Base-by-base conservation (phyloP, 2,888 invertebrate species). In the Cristatella mucedo region DNA sequence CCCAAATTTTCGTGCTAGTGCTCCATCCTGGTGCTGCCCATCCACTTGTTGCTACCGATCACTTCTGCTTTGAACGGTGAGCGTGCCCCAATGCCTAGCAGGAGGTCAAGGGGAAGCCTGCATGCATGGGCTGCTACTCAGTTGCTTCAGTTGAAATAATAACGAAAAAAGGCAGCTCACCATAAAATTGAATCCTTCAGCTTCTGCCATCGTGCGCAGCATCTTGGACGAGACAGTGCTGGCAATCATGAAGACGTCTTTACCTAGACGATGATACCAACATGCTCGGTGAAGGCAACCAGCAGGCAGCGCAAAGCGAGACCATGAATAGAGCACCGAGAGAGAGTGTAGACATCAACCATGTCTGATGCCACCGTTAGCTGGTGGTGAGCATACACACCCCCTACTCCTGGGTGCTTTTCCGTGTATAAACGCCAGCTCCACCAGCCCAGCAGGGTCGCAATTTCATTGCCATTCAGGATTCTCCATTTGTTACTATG, bases 161-260 rank as follows among this genome's bases (percentile, higher is more conserved):
- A n/a, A n/a, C n/a, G n/a, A n/a, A 11, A 11, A 13, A 32, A n/a
- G 18, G 29, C 7, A 19, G 46, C 57, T 48, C 56, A 75, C 76
- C 57, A 71, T 70, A 57, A 73, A 76, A 45, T 76, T 73, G 42
- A 80, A 80, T 3, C 83, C 89, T 57, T 83, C 81, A 1, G 71
- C 73, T 33, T 73, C 69, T 0, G 82, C 78, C 60, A 99, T 81
- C 1, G 86, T 76, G 21, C 74, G 69, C 33, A 95, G 69, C 61
- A 97, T 84, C 70, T 87, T 91, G 13, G 93, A 93, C 46, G 93
- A 95, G 24, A 99, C 97, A 2, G 93, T 83, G 56, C 91, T 93
- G 38, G 85, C 77, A 34, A 97, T 64, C 72, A 91, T 77, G 60
- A 81, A 89, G 21, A 78, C 74, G 45, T 86, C 74, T 18, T 52